Evolutionary conservation across 2,113 vertebrate genomes (phyloP), one percentile per base, ranked within the genome.

Genomic region (Butorides virescens): DNA sequence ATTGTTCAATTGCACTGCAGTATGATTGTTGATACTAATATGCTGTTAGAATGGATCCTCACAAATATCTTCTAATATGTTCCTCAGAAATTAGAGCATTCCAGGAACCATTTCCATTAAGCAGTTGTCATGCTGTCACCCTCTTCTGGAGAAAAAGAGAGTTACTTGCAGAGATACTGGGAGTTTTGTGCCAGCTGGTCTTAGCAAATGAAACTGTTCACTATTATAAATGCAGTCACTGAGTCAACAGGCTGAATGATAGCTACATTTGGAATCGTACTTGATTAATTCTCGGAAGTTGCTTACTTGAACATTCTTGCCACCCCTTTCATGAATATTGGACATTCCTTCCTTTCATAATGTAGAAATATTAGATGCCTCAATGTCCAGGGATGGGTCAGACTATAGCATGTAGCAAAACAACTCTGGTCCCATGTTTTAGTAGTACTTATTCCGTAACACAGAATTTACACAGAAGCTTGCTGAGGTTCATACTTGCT

Each of bases 161-260:
- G 11, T 50, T 88, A 49, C 22, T 77, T 2, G 6, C 14, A 68
- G n/a, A 83, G 9, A 67, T 26, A 47, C 39, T 18, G 29, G 23
- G 22, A 63, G 14, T 85, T 93, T 75, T 3, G 1, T 50, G 47
- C 37, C 56, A 88, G 8, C 13, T 75, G 49, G 13, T 66, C 44
- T n/a, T 88, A 22, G 26, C 26, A 93, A 79, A 63, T 37, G 2
- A 68, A 74, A 75, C 11, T 0, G 0, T 76, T 90, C 63, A 50
- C 44, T 90, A 7, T 23, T 49, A 19, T 30, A 77, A 70, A 58
- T 36, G 4, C 11, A 53, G 25, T 74, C 11, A 46, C 9, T 25
- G 70, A 53, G 42, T 70, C 18, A 76, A 26, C 4, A 14, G 0
- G 0, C n/a, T 81, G 53, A 86, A 79, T 62, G 46, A n/a, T 25